Evolutionary conservation across 2,888 invertebrate genomes (phyloP).

Genomic region (Pachliopta kotzebuea): DNA sequence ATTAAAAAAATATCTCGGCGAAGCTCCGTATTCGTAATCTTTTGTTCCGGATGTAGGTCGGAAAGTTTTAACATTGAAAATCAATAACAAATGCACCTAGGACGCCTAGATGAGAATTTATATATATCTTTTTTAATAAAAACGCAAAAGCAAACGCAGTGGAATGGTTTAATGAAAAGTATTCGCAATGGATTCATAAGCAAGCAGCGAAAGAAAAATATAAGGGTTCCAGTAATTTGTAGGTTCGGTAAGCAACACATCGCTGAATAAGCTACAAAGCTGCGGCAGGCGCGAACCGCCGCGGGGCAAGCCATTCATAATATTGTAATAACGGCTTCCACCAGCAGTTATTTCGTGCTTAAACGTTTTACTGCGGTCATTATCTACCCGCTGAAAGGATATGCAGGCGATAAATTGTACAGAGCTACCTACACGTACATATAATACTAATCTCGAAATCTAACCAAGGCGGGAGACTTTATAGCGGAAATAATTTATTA

Average conservation of each 20-base stretch:
- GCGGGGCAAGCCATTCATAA: constrained; percentile 75
- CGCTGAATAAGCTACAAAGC: constrained; percentile 40
- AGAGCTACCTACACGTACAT: constrained; percentile 62
- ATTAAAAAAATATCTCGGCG: too few relatives aligned
- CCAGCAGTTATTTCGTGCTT: constrained; percentile 78
- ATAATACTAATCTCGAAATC: constrained; percentile 54
- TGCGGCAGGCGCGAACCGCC: constrained; percentile 42
- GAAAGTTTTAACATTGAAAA: constrained; percentile 14
- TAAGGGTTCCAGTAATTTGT: constrained; percentile 33
- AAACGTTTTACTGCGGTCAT: constrained; percentile 81
- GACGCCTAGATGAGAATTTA: constrained; percentile 22
- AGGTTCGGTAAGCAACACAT: constrained; percentile 33
- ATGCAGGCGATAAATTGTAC: constrained; percentile 77
- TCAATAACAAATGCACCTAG: constrained; percentile 25
- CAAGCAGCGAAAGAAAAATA: constrained; percentile 28
- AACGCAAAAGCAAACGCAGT: constrained; percentile 26
- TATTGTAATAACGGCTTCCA: constrained; percentile 79
- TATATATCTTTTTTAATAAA: constrained; percentile 19
- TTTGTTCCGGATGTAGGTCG: constrained; percentile 3
- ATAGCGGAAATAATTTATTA: constrained; percentile 53
- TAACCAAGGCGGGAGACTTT: constrained; percentile 47
- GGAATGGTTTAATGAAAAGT: constrained; percentile 31
- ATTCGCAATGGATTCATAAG: constrained; percentile 23
- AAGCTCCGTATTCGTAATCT: background rate
- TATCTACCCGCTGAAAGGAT: constrained; percentile 80